Conservation (phyloP, 2,888 invertebrate genomes). For the Monoplex corrugatus region DNA sequence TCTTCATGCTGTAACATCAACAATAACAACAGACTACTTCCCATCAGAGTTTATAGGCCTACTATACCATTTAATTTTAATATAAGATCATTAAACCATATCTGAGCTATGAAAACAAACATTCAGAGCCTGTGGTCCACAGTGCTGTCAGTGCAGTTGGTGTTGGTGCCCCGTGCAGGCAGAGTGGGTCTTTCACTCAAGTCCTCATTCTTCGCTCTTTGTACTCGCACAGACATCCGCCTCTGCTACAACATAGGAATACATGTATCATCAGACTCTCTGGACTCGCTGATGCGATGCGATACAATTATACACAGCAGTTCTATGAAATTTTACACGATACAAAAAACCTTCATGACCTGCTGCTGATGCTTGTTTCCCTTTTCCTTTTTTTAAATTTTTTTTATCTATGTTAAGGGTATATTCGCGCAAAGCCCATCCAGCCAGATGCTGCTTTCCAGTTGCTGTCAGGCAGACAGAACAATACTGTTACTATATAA, state of each 20-base stretch:
- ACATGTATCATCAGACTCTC: neutral
- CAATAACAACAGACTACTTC: neutral
- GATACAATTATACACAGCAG: no score
- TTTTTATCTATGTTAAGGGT: no score
- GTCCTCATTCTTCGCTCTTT: slow-evolving; percentile 52
- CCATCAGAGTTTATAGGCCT: neutral
- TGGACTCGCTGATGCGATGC: neutral
- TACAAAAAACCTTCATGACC: no score
- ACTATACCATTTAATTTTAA: neutral
- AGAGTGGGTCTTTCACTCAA: slow-evolving; percentile 50
- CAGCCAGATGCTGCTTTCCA: no score
- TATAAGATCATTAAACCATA: neutral
- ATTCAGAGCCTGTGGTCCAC: neutral
- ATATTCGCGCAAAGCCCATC: no score
- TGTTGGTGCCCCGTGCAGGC: slow-evolving; percentile 19
- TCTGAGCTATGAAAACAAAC: no score
- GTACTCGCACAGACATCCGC: slow-evolving; percentile 49
- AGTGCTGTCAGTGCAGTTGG: neutral
- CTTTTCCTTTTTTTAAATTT: no score
- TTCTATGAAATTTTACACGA: no score
- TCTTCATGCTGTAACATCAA: neutral
- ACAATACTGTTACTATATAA: no score
- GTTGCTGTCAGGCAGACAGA: no score
- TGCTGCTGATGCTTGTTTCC: no score
- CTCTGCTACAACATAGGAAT: slow-evolving; percentile 43